phyloP scores from a whole-genome alignment of 2,113 vertebrate species.

The Cebidichthys violaceus region DNA sequence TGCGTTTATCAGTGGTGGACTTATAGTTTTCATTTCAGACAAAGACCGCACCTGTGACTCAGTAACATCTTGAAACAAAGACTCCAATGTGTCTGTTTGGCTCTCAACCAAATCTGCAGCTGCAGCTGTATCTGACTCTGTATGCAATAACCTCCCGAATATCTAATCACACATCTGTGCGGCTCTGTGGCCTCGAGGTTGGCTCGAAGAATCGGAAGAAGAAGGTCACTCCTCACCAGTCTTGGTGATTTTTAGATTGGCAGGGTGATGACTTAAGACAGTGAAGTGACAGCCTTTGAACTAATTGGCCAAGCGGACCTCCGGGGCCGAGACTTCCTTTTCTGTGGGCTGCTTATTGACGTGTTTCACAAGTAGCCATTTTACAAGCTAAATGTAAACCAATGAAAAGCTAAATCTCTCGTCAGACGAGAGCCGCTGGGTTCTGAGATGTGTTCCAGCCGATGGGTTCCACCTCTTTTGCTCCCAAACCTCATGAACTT shows the following conservation, averaged over 20 bases:
- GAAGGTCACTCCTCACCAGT: background rate
- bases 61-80: background rate
- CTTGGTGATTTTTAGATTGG: background rate
- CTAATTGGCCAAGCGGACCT: no score
- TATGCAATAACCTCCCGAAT: background rate
- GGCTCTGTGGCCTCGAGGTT: background rate
- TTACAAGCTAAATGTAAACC: no score
- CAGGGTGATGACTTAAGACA: background rate
- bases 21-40: slow-evolving; percentile 13
- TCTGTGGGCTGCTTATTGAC: no score
- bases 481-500: background rate
- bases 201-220: background rate
- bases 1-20: background rate
- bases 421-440: no score
- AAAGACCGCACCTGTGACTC: background rate
- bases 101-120: background rate
- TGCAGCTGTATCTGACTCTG: background rate
- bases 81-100: background rate
- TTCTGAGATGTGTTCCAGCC: no score
- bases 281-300: background rate
- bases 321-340: no score
- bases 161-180: background rate
- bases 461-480: background rate
- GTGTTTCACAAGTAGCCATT: no score
- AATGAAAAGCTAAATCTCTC: no score